Percentiles rank a stretch among this genome's conserved stretches.
Evolutionary conservation across 2,113 vertebrate genomes (phyloP).

Genomic region (Pleuronectes platessa): DNA sequence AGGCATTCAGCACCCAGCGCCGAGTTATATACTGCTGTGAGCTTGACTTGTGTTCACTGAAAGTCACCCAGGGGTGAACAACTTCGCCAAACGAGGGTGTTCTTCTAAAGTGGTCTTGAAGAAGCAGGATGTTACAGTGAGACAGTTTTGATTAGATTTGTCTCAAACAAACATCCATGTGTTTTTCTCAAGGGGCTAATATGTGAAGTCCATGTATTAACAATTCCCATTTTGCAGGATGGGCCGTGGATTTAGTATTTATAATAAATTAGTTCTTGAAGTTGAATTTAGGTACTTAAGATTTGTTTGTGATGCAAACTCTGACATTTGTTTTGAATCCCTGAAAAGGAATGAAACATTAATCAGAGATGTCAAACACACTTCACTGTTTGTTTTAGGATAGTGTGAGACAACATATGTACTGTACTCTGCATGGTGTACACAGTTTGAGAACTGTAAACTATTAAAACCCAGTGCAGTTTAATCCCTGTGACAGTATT

Average conservation of each 20-base stretch:
- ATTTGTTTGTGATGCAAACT: not conserved
- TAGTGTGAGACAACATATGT: not conserved
- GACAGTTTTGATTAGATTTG: slow-evolving; percentile 3
- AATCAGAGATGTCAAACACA: not conserved
- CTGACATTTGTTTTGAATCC: slow-evolving; percentile 22
- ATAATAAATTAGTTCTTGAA: not conserved
- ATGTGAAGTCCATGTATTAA: slow-evolving; percentile 17
- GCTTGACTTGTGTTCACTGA: not conserved
- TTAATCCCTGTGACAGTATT: no score
- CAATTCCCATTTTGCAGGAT: slow-evolving; percentile 44
- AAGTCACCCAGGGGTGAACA: no score
- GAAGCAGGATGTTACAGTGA: not conserved
- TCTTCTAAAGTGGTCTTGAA: not conserved
- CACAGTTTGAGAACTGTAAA: no score
- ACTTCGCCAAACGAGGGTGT: not conserved
- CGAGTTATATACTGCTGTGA: not conserved
- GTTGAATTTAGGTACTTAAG: not conserved
- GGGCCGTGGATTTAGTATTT: slow-evolving; percentile 19
- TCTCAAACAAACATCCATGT: slow-evolving; percentile 38
- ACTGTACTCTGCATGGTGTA: not conserved
- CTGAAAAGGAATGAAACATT: not conserved
- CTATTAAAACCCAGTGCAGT: no score
- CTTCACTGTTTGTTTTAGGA: not conserved
- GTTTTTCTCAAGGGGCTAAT: slow-evolving; percentile 27
- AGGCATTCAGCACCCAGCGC: not conserved